phyloP scores from a whole-genome alignment of 2,888 invertebrate species.

The Pachymerium ferrugineum region DNA sequence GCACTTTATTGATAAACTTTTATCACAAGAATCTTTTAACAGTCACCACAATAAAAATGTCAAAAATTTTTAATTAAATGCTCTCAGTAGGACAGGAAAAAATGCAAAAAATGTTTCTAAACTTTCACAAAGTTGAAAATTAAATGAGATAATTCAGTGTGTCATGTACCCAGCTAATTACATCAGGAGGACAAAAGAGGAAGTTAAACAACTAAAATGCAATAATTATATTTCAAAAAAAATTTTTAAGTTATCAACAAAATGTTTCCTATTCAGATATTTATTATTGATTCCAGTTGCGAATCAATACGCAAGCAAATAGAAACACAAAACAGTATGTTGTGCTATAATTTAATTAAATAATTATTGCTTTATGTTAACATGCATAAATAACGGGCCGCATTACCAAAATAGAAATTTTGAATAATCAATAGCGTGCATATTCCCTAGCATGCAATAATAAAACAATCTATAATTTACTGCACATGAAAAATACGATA shows the following conservation, averaged over 20 bases:
- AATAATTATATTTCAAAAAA: neutral
- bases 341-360: neutral
- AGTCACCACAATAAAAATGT: neutral
- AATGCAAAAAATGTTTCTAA: neutral
- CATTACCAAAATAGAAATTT: no score
- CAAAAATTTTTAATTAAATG: slow-evolving; percentile 4
- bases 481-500: no score
- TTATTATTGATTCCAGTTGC: neutral
- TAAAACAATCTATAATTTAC: no score
- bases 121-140: neutral
- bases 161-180: neutral
- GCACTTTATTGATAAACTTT: neutral
- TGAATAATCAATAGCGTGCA: no score
- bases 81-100: neutral
- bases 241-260: neutral
- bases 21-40: neutral
- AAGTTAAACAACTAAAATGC: neutral
- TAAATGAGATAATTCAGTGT: neutral
- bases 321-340: neutral
- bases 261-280: neutral
- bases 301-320: slow-evolving; percentile 1
- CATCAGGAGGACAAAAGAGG: neutral
- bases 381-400: neutral
- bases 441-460: no score
- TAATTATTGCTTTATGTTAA: neutral